phyloP scores from a whole-genome alignment of 2,888 invertebrate species.

The Drosophila leonis region DNA sequence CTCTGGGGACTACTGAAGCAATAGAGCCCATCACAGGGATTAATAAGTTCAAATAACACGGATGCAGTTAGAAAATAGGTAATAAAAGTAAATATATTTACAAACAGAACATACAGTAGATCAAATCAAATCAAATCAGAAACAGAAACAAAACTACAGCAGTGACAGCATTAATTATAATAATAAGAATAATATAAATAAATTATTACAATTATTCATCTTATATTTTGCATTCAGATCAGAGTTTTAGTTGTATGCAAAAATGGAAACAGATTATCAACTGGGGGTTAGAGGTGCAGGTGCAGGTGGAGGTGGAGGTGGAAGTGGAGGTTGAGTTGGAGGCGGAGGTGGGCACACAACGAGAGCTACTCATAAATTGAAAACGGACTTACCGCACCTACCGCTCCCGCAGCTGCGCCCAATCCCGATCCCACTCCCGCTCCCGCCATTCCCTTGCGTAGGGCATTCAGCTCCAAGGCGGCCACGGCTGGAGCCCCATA shows the following conservation, averaged over 20 bases:
- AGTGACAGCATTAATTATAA: constrained; percentile 23
- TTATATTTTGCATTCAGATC: constrained; percentile 21
- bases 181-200: constrained; percentile 23
- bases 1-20: background rate
- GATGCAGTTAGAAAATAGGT: constrained; percentile 46
- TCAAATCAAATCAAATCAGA: constrained; percentile 15
- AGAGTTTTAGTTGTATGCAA: constrained; percentile 19
- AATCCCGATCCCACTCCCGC: constrained; percentile 49
- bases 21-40: constrained; percentile 31
- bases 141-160: constrained; percentile 26
- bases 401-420: constrained; percentile 66
- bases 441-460: constrained; percentile 81
- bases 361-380: constrained; percentile 74
- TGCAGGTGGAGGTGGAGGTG: constrained; percentile 44
- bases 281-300: constrained; percentile 67
- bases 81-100: constrained; percentile 50
- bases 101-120: constrained; percentile 53
- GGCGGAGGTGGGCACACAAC: constrained; percentile 57
- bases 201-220: constrained; percentile 27
- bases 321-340: constrained; percentile 30
- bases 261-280: constrained; percentile 39
- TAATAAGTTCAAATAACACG: constrained; percentile 45
- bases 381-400: constrained; percentile 84
- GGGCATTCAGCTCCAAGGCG: constrained; percentile 67
- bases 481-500: constrained; percentile 49